Evolutionary conservation across 2,797 vertebrate species (phyloP).

Genomic region (Ceryle rudis): DNA sequence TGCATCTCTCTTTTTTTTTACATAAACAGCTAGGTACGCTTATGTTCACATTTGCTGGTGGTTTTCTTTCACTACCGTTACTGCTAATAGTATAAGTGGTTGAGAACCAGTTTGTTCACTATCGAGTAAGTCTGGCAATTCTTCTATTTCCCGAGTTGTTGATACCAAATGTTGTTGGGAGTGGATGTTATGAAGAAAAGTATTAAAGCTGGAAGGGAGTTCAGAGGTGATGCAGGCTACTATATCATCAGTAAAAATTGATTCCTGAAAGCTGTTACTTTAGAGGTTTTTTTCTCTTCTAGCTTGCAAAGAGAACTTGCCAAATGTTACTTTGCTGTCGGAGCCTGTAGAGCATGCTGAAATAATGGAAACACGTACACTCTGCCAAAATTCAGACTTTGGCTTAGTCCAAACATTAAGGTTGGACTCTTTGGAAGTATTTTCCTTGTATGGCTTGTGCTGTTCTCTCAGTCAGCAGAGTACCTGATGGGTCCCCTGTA

Average conservation of each 20-base stretch:
- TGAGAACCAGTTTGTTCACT: background rate
- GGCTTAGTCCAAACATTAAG: background rate
- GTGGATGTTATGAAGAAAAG: background rate
- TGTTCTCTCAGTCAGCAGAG: background rate
- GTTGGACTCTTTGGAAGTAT: background rate
- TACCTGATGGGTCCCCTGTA: rapidly evolving
- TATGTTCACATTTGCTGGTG: background rate
- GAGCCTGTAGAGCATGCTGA: background rate
- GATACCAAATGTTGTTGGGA: background rate
- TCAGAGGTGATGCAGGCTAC: rapidly evolving
- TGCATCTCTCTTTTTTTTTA: background rate
- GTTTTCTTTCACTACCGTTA: background rate
- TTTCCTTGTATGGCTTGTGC: background rate
- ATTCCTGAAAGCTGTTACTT: background rate
- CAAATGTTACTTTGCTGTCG: background rate
- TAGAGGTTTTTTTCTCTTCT: background rate
- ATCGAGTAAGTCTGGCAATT: background rate
- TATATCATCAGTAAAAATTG: background rate
- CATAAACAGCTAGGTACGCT: rapidly evolving
- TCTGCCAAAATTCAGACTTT: background rate
- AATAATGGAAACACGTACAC: background rate
- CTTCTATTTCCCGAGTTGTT: background rate
- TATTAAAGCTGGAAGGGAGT: background rate
- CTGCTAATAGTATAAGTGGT: background rate
- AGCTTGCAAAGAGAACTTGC: background rate